phyloP scores from a whole-genome alignment of 2,797 vertebrate genomes.

The Halcyon badia region DNA sequence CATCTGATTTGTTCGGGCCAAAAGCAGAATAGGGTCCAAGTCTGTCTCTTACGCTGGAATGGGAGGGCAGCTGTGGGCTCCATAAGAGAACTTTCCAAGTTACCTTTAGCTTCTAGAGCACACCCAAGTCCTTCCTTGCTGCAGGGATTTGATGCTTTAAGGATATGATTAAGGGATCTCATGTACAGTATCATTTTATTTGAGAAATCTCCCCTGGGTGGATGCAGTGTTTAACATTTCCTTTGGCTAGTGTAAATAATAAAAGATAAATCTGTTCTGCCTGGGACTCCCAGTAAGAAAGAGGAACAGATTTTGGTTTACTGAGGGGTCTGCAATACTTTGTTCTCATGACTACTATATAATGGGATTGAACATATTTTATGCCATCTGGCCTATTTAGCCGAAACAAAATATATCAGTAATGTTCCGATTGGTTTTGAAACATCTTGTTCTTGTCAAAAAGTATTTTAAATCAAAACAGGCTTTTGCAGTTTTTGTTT shows the following conservation, averaged over 20 bases:
- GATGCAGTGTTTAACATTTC: slow-evolving; percentile 44
- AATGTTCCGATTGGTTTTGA: slow-evolving; percentile 60
- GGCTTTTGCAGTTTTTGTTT: slow-evolving; percentile 59
- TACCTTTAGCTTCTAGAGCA: background rate
- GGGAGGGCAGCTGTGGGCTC: background rate
- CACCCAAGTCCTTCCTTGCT: background rate
- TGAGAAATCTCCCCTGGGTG: background rate
- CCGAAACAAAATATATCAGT: slow-evolving; percentile 55
- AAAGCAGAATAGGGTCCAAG: background rate
- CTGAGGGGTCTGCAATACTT: slow-evolving; percentile 29
- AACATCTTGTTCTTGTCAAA: slow-evolving; percentile 71
- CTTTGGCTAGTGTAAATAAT: slow-evolving; percentile 47
- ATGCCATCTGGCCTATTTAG: slow-evolving; percentile 62
- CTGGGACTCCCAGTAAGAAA: slow-evolving; percentile 16
- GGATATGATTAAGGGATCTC: background rate
- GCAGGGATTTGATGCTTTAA: background rate
- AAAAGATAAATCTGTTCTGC: slow-evolving; percentile 37
- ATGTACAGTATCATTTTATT: background rate
- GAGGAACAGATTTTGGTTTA: slow-evolving; percentile 46
- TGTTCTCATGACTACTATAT: slow-evolving; percentile 58
- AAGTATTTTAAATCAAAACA: slow-evolving; percentile 74
- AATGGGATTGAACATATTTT: slow-evolving; percentile 60
- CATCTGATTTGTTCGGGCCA: background rate
- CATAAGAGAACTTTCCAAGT: background rate
- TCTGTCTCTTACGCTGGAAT: background rate